A percentile compares a stretch with the other conserved stretches of the same genome.
Evolutionary conservation across 1,140 invertebrate species (phyloP).

Genomic region (Pseudomyrmex sp.): DNA sequence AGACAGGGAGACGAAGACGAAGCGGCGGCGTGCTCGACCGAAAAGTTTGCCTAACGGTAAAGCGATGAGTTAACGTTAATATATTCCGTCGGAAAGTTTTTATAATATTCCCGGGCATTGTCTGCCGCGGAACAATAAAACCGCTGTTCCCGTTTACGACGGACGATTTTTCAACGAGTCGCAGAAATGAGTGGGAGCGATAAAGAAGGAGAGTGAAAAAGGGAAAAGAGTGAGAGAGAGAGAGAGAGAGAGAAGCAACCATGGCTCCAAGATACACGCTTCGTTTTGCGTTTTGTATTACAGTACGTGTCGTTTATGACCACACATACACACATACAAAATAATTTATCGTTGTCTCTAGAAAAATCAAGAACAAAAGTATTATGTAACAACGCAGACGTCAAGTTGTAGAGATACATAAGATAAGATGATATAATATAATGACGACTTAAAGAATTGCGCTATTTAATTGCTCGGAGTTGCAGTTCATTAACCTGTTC

Average conservation of each 20-base stretch:
- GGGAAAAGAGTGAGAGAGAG: slow-evolving; percentile 9
- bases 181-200: slow-evolving; percentile 81
- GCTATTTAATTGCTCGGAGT: slow-evolving; percentile 17
- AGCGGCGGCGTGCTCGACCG: slow-evolving; percentile 74
- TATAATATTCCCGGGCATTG: slow-evolving; percentile 85
- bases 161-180: slow-evolving; percentile 84
- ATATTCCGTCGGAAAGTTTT: slow-evolving; percentile 85
- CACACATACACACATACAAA: not conserved
- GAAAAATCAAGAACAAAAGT: slow-evolving; percentile 51
- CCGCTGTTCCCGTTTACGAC: slow-evolving; percentile 84
- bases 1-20: slow-evolving; percentile 65
- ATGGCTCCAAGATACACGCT: slow-evolving; percentile 44
- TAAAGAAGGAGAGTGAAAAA: slow-evolving; percentile 3
- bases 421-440: slow-evolving; percentile 47
- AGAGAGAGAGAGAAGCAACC: slow-evolving; percentile 62
- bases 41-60: slow-evolving; percentile 85
- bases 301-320: slow-evolving; percentile 58
- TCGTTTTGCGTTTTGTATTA: slow-evolving; percentile 36
- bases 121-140: slow-evolving; percentile 85
- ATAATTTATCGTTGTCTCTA: slow-evolving; percentile 47
- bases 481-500: slow-evolving; percentile 38
- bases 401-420: slow-evolving; percentile 23
- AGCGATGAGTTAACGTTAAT: slow-evolving; percentile 85
- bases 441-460: slow-evolving; percentile 37
- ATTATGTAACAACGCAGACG: slow-evolving; percentile 26